Conservation (phyloP, 2,888 invertebrate genomes). For the Polietes domitor region DNA sequence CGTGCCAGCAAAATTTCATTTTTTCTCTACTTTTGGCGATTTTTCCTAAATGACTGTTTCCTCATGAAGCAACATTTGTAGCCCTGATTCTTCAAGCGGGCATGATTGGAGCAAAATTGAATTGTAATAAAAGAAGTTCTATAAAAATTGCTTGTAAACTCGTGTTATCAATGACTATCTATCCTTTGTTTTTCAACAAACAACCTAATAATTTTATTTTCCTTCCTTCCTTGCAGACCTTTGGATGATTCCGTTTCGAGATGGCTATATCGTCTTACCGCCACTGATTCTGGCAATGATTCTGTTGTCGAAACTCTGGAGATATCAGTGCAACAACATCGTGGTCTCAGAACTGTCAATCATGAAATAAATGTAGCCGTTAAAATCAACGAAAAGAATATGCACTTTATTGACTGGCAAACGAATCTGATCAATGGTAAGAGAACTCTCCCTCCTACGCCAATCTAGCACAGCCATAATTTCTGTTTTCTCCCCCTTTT, state of each 20-base stretch:
- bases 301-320: conserved; percentile 88
- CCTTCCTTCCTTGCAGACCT: conserved; percentile 84
- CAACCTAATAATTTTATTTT: background rate
- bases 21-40: too few relatives aligned
- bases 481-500: too few relatives aligned
- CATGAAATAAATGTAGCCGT: conserved; percentile 90
- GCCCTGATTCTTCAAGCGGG: too few relatives aligned
- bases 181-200: background rate
- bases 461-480: background rate
- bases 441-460: conserved; percentile 9
- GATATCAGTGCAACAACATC: conserved; percentile 91
- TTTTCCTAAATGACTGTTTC: too few relatives aligned
- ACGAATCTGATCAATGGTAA: conserved; percentile 84
- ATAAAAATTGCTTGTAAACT: too few relatives aligned
- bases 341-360: conserved; percentile 88
- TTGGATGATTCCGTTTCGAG: conserved; percentile 90
- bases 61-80: too few relatives aligned
- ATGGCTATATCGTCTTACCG: conserved; percentile 90
- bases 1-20: too few relatives aligned
- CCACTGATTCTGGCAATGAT: conserved; percentile 89
- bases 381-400: conserved; percentile 84
- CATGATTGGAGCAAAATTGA: too few relatives aligned
- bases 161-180: too few relatives aligned
- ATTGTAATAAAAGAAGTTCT: too few relatives aligned
- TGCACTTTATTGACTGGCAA: conserved; percentile 89